phyloP scores from a whole-genome alignment of 2,797 vertebrate genomes.

The Neosilurus hyrtlii region DNA sequence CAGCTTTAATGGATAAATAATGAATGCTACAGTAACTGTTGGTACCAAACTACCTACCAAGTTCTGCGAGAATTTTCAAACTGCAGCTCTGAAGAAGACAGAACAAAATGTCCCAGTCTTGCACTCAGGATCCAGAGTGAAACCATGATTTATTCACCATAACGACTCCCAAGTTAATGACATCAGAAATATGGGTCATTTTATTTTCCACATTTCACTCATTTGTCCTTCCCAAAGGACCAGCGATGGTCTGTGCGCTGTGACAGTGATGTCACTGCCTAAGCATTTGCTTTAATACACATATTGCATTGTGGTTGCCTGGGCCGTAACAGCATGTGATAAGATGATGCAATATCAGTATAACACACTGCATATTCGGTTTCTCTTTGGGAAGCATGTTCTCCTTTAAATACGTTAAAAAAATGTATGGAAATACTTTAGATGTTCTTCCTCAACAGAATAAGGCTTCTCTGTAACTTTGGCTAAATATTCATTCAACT shows the following conservation, averaged over 20 bases:
- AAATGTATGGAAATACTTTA: conserved; percentile 10
- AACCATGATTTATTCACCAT: conserved; percentile 17
- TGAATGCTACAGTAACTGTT: background rate
- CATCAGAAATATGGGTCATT: conserved; percentile 28
- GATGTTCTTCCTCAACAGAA: background rate
- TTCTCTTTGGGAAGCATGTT: conserved; percentile 1
- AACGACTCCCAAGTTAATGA: conserved; percentile 32
- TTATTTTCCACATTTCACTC: conserved; percentile 33
- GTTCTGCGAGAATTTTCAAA: background rate
- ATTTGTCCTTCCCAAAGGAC: conserved; percentile 21
- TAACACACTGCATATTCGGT: conserved; percentile 16
- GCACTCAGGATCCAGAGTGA: background rate
- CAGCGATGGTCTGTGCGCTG: conserved; percentile 38
- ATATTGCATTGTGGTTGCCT: conserved; percentile 37
- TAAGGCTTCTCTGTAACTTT: no score
- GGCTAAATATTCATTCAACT: no score
- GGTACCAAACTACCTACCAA: conserved; percentile 18
- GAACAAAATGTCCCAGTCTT: background rate
- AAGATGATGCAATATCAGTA: conserved; percentile 14
- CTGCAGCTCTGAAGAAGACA: background rate
- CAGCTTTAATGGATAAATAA: background rate
- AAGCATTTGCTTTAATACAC: conserved; percentile 39
- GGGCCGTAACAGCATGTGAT: conserved; percentile 32
- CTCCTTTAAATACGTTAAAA: conserved; percentile 26
- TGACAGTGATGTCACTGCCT: conserved; percentile 52